phyloP scores from a whole-genome alignment of 2,888 invertebrate species.

The Pristionchus mayeri region DNA sequence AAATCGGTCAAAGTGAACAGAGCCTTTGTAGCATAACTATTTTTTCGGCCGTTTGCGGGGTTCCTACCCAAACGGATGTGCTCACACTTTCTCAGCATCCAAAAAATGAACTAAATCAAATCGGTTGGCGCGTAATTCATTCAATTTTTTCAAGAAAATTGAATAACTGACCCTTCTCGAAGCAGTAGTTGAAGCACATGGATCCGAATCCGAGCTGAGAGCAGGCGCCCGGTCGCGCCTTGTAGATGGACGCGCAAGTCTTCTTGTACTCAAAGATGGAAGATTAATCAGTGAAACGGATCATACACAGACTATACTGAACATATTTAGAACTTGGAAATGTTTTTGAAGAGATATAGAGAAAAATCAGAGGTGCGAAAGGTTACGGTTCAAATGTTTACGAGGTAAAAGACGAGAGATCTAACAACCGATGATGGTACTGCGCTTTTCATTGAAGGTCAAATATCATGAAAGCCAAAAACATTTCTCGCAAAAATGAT shows the following conservation, averaged over 20 bases:
- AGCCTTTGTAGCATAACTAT: not conserved
- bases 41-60: not conserved
- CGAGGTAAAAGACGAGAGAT: no score
- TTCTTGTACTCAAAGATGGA: slow-evolving; percentile 72
- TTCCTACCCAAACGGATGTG: no score
- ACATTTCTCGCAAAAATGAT: no score
- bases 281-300: not conserved
- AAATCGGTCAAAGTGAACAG: no score
- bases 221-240: slow-evolving; percentile 73
- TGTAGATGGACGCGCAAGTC: slow-evolving; percentile 74
- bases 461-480: no score
- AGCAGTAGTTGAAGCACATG: slow-evolving; percentile 76
- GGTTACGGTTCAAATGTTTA: not conserved
- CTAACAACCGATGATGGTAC: no score
- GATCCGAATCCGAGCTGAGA: slow-evolving; percentile 74
- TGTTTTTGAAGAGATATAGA: no score
- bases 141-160: not conserved
- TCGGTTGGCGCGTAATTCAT: no score
- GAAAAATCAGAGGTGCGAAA: not conserved
- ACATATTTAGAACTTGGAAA: not conserved
- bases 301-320: not conserved
- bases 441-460: no score
- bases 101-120: no score
- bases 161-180: slow-evolving; percentile 68
- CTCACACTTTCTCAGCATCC: no score